Conservation (phyloP, 1,140 invertebrate genomes). For the Megalopta genalis region DNA sequence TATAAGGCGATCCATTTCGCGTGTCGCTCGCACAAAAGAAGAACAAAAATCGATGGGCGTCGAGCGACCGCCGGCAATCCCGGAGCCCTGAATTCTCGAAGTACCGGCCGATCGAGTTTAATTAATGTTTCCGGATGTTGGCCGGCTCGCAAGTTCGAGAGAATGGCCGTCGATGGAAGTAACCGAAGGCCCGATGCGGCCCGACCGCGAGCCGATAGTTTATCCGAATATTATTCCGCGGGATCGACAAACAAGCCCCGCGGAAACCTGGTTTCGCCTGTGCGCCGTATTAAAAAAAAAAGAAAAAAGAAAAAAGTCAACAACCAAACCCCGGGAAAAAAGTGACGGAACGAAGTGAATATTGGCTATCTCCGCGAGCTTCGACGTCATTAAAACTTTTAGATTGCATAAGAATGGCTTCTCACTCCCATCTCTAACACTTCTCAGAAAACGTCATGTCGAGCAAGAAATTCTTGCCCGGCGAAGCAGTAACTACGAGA, state of each 20-base stretch:
- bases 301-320: slow-evolving; percentile 27
- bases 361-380: slow-evolving; percentile 75
- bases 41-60: slow-evolving; percentile 25
- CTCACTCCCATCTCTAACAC: slow-evolving; percentile 46
- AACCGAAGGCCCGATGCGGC: not conserved
- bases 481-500: slow-evolving; percentile 64
- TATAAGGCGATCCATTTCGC: slow-evolving; percentile 17
- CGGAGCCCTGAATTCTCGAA: slow-evolving; percentile 15
- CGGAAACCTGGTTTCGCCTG: not conserved
- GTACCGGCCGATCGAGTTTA: slow-evolving; percentile 42
- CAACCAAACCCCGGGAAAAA: slow-evolving; percentile 63
- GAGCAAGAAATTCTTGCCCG: slow-evolving; percentile 61
- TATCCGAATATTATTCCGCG: slow-evolving; percentile 9
- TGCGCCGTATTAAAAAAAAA: slow-evolving; percentile 24
- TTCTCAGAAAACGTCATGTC: slow-evolving; percentile 54
- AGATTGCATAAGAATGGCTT: slow-evolving; percentile 79
- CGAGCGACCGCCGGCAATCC: not conserved
- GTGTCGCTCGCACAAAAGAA: not conserved
- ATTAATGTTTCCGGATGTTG: slow-evolving; percentile 35
- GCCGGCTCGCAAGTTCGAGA: slow-evolving; percentile 23
- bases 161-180: not conserved
- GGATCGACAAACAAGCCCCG: slow-evolving; percentile 33
- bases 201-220: slow-evolving; percentile 11
- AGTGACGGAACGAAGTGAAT: slow-evolving; percentile 78
- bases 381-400: slow-evolving; percentile 80